Evolutionary conservation across 64 coral and sea anemone genomes (phyloP).

Genomic region (Stylophora pistillata): DNA sequence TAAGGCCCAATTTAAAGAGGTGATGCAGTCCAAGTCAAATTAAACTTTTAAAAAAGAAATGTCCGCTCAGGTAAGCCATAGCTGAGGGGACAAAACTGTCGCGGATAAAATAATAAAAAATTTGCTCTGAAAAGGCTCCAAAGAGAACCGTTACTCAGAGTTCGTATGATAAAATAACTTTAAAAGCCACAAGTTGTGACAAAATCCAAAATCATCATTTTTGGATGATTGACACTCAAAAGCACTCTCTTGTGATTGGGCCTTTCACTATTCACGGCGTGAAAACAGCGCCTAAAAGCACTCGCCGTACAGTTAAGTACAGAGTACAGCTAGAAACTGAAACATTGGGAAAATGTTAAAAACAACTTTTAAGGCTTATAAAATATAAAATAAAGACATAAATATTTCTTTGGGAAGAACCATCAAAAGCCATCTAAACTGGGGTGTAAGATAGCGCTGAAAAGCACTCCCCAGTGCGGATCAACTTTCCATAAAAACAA

Average conservation of each 20-base stretch:
- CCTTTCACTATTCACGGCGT: constrained; percentile 6
- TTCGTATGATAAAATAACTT: neutral
- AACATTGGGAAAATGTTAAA: neutral
- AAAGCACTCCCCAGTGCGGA: constrained; percentile 23
- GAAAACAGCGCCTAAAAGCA: constrained; percentile 33
- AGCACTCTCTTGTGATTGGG: constrained; percentile 38
- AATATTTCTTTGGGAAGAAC: neutral
- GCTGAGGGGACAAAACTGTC: neutral
- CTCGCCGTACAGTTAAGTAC: constrained; percentile 1
- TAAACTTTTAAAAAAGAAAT: neutral
- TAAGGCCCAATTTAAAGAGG: constrained; percentile 39
- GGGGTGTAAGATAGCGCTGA: constrained; percentile 36
- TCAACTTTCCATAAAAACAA: neutral
- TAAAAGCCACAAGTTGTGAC: neutral
- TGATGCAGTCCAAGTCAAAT: neutral
- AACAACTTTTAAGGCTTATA: neutral
- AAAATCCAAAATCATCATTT: neutral
- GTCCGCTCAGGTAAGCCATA: neutral
- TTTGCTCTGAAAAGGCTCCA: neutral
- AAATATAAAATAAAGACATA: neutral
- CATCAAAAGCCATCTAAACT: neutral
- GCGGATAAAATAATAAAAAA: neutral
- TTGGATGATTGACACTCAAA: neutral
- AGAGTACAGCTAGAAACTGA: neutral
- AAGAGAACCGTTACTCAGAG: neutral